Conservation (phyloP, 2,113 vertebrate genomes). For the Struthio camelus region DNA sequence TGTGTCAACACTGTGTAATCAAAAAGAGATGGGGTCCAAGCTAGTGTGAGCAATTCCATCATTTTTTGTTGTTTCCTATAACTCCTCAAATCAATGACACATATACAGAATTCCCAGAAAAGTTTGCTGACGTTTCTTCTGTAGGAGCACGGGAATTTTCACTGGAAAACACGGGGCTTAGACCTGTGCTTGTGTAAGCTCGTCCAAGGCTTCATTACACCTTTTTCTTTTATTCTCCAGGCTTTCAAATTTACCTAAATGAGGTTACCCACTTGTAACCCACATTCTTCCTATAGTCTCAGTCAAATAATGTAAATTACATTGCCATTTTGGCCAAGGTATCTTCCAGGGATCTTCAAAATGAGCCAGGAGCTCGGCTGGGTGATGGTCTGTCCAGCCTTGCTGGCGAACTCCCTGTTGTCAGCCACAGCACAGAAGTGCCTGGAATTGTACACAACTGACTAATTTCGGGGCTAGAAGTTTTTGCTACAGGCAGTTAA, state of each 20-base stretch:
- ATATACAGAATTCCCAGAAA: background rate
- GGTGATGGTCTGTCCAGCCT: background rate
- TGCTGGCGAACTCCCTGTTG: background rate
- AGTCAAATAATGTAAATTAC: background rate
- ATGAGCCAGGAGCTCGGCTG: background rate
- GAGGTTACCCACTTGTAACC: background rate
- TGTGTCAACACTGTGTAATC: background rate
- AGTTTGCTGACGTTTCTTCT: background rate
- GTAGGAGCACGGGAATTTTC: background rate
- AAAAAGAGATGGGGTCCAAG: background rate
- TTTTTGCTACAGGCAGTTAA: slow-evolving; percentile 34
- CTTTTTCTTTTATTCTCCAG: background rate
- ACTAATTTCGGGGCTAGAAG: background rate
- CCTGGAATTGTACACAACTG: background rate
- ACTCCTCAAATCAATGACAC: background rate
- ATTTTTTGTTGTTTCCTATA: background rate
- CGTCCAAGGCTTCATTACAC: background rate
- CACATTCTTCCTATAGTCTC: background rate
- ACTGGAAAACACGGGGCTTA: background rate
- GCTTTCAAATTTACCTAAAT: background rate
- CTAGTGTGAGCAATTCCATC: background rate
- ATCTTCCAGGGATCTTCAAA: background rate
- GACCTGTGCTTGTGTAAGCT: background rate
- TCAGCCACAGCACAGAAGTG: background rate
- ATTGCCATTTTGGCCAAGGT: background rate